Evolutionary conservation across 2,113 vertebrate species (phyloP).

Genomic region (Microtus montanus): DNA sequence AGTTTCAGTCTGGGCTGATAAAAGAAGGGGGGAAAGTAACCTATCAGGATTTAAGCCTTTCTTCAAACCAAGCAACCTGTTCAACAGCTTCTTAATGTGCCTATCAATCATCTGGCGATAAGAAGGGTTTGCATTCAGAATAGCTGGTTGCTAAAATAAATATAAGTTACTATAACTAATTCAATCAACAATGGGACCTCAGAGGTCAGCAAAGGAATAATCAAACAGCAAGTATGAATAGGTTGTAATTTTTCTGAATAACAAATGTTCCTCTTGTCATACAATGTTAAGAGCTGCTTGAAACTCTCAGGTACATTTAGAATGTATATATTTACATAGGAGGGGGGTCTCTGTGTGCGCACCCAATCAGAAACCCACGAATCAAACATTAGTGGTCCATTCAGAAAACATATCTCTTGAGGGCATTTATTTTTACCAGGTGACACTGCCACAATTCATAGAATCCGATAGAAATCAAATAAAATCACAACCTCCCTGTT

Average conservation of each 20-base stretch:
- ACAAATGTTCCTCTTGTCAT: slow-evolving; percentile 88
- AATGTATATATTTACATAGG: slow-evolving; percentile 84
- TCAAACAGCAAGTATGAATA: slow-evolving; percentile 89
- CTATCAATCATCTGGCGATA: slow-evolving; percentile 91
- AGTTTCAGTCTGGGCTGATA: slow-evolving; percentile 84
- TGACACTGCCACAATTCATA: background rate
- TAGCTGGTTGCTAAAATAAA: slow-evolving; percentile 91
- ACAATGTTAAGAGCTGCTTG: slow-evolving; percentile 85
- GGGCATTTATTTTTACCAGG: slow-evolving; percentile 49
- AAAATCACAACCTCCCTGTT: background rate
- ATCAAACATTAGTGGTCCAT: slow-evolving; percentile 69
- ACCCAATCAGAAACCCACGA: slow-evolving; percentile 43
- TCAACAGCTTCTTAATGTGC: slow-evolving; percentile 90
- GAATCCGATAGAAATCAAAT: slow-evolving; percentile 34
- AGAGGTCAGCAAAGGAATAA: slow-evolving; percentile 88
- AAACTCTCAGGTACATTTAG: slow-evolving; percentile 81
- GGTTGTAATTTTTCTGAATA: slow-evolving; percentile 90
- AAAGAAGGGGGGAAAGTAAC: slow-evolving; percentile 73
- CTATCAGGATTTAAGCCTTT: slow-evolving; percentile 88
- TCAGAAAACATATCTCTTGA: slow-evolving; percentile 50
- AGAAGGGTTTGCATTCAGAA: slow-evolving; percentile 88
- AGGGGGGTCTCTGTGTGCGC: slow-evolving; percentile 74
- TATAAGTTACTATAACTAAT: slow-evolving; percentile 89
- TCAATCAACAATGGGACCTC: slow-evolving; percentile 88
- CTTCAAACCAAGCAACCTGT: slow-evolving; percentile 89